A percentile compares a stretch with the other conserved stretches of the same genome.
Evolutionary conservation across 2,113 vertebrate species (phyloP).

Genomic region (Rana temporaria): DNA sequence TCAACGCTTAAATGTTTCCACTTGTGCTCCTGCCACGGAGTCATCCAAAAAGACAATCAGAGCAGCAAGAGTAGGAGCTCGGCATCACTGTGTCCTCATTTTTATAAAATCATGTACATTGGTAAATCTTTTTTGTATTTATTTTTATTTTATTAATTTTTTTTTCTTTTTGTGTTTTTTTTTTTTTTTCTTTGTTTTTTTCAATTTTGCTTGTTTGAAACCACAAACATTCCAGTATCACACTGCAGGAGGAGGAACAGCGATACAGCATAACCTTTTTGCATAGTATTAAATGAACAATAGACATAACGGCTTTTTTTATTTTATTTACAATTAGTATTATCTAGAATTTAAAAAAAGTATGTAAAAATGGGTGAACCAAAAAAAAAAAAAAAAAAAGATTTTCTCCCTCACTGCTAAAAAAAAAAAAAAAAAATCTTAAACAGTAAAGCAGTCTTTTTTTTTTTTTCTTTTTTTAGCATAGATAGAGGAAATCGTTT

Average conservation of each 20-base stretch:
- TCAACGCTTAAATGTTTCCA: constrained; percentile 65
- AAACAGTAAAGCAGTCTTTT: background rate
- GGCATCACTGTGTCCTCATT: constrained; percentile 75
- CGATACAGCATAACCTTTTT: constrained; percentile 96
- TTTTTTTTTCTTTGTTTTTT: constrained; percentile 68
- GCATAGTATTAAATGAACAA: constrained; percentile 99
- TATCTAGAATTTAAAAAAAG: constrained; percentile 95
- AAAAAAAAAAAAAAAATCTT: background rate
- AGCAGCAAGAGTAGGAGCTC: constrained; percentile 86
- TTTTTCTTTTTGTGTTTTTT: constrained; percentile 68
- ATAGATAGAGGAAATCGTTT: background rate
- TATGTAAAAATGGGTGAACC: constrained; percentile 98
- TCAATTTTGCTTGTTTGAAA: constrained; percentile 73
- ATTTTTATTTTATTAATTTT: constrained; percentile 74
- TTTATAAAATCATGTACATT: constrained; percentile 89
- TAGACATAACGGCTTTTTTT: constrained; percentile 96
- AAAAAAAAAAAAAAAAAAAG: constrained; percentile 70
- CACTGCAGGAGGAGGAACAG: constrained; percentile 85
- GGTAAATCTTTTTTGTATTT: constrained; percentile 69
- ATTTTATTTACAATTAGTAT: constrained; percentile 99
- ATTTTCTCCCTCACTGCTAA: constrained; percentile 89
- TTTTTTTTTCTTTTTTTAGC: background rate
- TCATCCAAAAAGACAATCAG: constrained; percentile 81
- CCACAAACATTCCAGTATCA: constrained; percentile 94
- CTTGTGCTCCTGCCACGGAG: constrained; percentile 83